These are phyloP conservation scores for Pedionomus torquatus DNA, from an alignment of 2,113 vertebrate genomes.

Conservation along the genomic window DNA sequence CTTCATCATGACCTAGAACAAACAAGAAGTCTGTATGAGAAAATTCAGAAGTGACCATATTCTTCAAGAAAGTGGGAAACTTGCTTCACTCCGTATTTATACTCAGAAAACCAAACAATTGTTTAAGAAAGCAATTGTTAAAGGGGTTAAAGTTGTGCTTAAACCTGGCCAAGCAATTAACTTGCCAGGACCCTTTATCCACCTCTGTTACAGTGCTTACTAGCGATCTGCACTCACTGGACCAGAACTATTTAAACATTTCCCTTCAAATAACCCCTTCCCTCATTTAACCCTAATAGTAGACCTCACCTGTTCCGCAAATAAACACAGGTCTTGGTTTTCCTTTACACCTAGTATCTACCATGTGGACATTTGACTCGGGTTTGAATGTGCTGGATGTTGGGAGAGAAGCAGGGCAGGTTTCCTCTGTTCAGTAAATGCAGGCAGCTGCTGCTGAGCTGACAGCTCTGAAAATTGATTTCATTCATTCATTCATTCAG, in stretches of 20 bases:
- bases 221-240: conserved; percentile 47
- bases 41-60: not conserved
- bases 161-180: conserved; percentile 63
- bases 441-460: not conserved
- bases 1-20: not conserved
- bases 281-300: not conserved
- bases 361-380: not conserved
- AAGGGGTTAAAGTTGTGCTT: not conserved
- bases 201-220: conserved; percentile 53
- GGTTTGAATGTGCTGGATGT: not conserved
- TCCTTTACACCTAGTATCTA: not conserved
- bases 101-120: conserved; percentile 41
- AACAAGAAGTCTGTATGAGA: not conserved
- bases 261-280: not conserved
- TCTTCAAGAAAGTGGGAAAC: conserved; percentile 36
- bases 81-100: conserved; percentile 49
- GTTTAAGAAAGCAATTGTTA: conserved; percentile 7
- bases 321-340: not conserved
- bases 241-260: conserved; percentile 54
- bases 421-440: not conserved
- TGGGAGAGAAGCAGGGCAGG: not conserved
- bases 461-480: not conserved
- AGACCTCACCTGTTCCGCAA: conserved; percentile 14
- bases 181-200: conserved; percentile 41
- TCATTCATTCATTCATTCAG: not conserved